A percentile compares a stretch with the other conserved stretches of the same genome.
Conservation (phyloP, 2,113 vertebrate species). For the Zosterops borbonicus region DNA sequence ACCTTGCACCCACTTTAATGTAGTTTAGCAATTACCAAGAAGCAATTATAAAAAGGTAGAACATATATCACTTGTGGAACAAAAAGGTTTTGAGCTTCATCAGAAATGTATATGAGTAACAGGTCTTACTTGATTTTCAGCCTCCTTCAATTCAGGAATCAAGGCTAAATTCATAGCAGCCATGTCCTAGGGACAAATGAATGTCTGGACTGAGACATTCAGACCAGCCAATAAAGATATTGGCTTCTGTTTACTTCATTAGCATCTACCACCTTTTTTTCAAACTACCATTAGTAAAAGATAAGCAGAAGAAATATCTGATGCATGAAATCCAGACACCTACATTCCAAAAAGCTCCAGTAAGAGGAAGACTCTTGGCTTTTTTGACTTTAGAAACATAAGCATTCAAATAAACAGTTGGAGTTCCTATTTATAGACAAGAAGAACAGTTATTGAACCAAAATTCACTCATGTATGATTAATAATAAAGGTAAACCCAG, state of each 20-base stretch:
- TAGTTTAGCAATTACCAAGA: not conserved
- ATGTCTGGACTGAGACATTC: not conserved
- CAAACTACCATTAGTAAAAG: not conserved
- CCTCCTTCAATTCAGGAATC: not conserved
- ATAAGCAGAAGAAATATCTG: not conserved
- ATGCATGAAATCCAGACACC: not conserved
- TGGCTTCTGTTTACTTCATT: not conserved
- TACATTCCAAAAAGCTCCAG: not conserved
- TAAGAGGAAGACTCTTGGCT: not conserved
- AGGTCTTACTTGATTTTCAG: not conserved
- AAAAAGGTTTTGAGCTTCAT: not conserved
- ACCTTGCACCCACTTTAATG: not conserved
- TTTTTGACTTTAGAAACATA: not conserved
- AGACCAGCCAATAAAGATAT: not conserved
- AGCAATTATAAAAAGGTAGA: not conserved
- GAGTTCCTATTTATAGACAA: not conserved
- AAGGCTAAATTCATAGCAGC: not conserved
- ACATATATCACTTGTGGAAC: not conserved
- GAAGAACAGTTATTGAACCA: not conserved
- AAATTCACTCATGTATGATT: not conserved
- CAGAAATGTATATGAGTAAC: not conserved
- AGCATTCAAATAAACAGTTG: not conserved
- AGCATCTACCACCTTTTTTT: not conserved
- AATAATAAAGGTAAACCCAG: not conserved
- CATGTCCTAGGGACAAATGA: not conserved